Evolutionary conservation across 2,888 invertebrate genomes (phyloP), one percentile per base, ranked within the genome.

Genomic region (Zaprionus bogoriensis): DNA sequence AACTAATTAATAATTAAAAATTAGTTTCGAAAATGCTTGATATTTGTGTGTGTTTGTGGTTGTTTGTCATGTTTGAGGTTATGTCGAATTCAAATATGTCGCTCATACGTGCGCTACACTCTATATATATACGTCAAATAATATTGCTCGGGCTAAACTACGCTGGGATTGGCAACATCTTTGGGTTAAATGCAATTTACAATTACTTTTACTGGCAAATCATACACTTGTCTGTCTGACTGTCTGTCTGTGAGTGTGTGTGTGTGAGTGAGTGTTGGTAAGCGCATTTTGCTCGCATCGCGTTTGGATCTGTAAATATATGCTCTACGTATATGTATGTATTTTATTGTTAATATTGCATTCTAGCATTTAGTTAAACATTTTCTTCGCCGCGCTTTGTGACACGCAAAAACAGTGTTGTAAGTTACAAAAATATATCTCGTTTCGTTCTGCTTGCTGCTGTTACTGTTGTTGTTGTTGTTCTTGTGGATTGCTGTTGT

Each of bases 361-460:
- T 67, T 50, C 19, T 55, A 62, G 58, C 60, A 14, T 74, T 53
- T 75, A 67, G 71, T 67, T 81, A 41, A 68, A 42, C 20, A 36
- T 36, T 67, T 67, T 58, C 54, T 65, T 76, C 55, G 62, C 72
- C 48, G 67, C 75, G 76, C 79, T 60, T 74, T 84, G 80, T 82
- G 80, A 85, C 86, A 63, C 80, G 76, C 83, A 79, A 80, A 83
- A 79, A 85, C 67, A 74, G 76, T 85, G 65, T 70, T 78, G 70
- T 75, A 80, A 80, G 65, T 76, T 80, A 80, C 86, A 80, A 80
- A 80, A 80, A 80, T 80, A 80, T 80, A 82, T 78, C 48, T 67
- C 58, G 57, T 64, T 63, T 63, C 55, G 47, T 38, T 65, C 42
- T 32, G 39, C 36, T 55, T 55, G 46, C 23, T 53, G 53, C 50